Percentiles rank a stretch among this genome's conserved stretches.
Evolutionary conservation across 2,113 vertebrate species (phyloP).

Genomic region (Otocyon megalotis): DNA sequence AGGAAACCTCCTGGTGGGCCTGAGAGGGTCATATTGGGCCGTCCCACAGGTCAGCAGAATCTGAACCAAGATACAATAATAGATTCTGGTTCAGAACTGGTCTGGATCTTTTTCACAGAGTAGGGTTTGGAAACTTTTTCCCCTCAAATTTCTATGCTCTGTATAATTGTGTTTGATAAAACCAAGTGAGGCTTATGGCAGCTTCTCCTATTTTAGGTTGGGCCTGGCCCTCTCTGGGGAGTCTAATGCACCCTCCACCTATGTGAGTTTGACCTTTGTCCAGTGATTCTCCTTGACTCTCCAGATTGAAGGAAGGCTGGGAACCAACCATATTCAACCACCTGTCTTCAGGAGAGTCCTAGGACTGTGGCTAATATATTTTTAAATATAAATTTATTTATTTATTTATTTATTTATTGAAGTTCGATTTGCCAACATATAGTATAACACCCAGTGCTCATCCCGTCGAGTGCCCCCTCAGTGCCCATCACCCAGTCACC

Average conservation of each 20-base stretch:
- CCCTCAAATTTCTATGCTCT: background rate
- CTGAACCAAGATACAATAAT: accelerated
- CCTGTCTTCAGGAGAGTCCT: background rate
- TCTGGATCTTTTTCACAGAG: background rate
- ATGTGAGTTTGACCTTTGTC: background rate
- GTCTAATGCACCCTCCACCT: background rate
- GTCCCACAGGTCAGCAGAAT: too few relatives aligned
- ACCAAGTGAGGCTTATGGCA: background rate
- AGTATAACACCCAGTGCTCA: too few relatives aligned
- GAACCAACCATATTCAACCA: background rate
- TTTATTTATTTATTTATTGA: too few relatives aligned
- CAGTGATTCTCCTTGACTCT: background rate
- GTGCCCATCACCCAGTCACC: too few relatives aligned
- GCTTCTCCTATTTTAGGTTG: background rate
- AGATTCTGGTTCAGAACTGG: background rate
- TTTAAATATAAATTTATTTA: background rate
- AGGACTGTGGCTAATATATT: background rate
- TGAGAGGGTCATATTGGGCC: background rate
- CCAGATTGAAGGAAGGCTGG: background rate
- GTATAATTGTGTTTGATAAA: background rate
- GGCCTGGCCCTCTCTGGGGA: background rate
- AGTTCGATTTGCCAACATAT: too few relatives aligned
- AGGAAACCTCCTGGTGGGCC: background rate
- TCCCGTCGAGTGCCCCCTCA: too few relatives aligned
- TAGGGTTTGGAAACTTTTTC: background rate